Conservation (phyloP, 2,797 vertebrate genomes). For the Nannoperca obscura region DNA sequence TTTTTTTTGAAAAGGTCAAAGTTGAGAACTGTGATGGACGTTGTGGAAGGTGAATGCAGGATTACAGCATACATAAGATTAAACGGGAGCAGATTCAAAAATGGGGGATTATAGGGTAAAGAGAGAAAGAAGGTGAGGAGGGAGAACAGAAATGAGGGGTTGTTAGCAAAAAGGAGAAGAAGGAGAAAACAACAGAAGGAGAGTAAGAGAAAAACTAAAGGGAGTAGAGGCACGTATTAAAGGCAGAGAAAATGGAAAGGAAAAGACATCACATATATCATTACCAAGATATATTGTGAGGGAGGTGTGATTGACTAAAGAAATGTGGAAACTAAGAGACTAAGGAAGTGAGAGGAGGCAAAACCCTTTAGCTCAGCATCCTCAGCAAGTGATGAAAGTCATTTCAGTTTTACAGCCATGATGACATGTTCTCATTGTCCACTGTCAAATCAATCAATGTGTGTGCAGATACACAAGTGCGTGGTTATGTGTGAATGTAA, state of each 20-base stretch:
- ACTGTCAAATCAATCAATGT: slow-evolving; percentile 48
- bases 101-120: slow-evolving; percentile 23
- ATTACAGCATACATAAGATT: slow-evolving; percentile 43
- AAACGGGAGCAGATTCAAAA: slow-evolving; percentile 40
- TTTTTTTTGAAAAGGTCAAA: slow-evolving; percentile 34
- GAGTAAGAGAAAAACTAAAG: background rate
- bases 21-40: background rate
- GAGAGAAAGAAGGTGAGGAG: background rate
- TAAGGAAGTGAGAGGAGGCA: background rate
- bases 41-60: slow-evolving; percentile 28
- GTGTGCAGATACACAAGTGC: slow-evolving; percentile 1
- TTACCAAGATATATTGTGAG: background rate
- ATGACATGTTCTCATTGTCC: slow-evolving; percentile 56
- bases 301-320: background rate
- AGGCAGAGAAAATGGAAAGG: background rate
- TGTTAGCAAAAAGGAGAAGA: background rate
- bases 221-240: background rate
- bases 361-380: slow-evolving; percentile 23
- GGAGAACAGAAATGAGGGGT: background rate
- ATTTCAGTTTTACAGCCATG: slow-evolving; percentile 50
- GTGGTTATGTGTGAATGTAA: slow-evolving; percentile 47
- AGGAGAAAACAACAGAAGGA: background rate
- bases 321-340: slow-evolving; percentile 5
- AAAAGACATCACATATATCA: background rate
- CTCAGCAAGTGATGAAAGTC: slow-evolving; percentile 57